These are phyloP conservation scores for Ciconia nigra DNA, from an alignment of 2,797 vertebrate species.

Conservation along the genomic window DNA sequence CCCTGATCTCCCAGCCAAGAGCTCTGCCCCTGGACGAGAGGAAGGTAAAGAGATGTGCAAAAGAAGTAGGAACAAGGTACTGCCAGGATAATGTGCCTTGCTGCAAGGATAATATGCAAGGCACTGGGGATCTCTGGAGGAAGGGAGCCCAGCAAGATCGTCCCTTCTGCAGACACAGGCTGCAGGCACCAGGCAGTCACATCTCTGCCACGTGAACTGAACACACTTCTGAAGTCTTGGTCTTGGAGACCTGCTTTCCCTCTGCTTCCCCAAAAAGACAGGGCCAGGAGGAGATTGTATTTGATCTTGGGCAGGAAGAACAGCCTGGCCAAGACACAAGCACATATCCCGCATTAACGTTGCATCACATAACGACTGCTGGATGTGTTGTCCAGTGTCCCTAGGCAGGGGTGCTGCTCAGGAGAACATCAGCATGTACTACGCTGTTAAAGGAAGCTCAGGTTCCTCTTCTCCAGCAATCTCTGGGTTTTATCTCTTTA, in stretches of 20 bases:
- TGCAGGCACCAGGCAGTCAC: neutral
- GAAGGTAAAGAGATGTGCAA: neutral
- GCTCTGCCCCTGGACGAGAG: fast-evolving
- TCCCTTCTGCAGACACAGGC: neutral
- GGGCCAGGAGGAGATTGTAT: neutral
- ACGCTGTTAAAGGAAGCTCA: neutral
- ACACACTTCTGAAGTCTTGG: neutral
- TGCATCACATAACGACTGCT: neutral
- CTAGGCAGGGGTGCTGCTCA: neutral
- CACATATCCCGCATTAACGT: neutral
- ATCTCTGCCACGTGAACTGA: neutral
- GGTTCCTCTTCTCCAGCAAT: neutral
- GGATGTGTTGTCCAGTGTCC: neutral
- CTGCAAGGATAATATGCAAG: neutral
- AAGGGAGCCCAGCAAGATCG: neutral
- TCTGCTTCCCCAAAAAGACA: neutral
- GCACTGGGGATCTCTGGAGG: neutral
- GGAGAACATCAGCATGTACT: neutral
- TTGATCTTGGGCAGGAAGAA: neutral
- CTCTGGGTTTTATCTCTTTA: neutral
- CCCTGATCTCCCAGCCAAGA: neutral
- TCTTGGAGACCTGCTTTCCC: neutral
- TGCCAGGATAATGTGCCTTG: neutral
- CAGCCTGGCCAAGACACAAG: neutral
- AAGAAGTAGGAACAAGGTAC: neutral